Base-by-base conservation (phyloP, 2,113 vertebrate genomes). In the Cyprinodon tularosa region DNA sequence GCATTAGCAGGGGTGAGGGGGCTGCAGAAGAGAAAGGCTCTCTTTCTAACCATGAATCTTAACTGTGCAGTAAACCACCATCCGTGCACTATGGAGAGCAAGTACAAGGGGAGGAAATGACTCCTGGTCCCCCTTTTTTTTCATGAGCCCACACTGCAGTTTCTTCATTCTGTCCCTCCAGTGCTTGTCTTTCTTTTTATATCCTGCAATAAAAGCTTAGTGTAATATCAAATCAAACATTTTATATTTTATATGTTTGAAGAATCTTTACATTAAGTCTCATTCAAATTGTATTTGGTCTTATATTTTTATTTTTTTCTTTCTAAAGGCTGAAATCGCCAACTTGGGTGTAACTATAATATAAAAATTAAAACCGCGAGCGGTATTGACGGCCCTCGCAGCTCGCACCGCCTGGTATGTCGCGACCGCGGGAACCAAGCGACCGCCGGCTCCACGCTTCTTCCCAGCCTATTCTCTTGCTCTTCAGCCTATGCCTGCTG, bases 1-100 rank as follows among this genome's bases (percentile, higher is more conserved):
- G 91, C 90, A 92, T 94, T 93, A 93, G 90, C 29, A 50, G 74
- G 77, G 85, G 85, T 78, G 87, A 80, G 76, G 83, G 78, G 84
- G 85, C 87, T 82, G 77, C 83, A 77, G 87, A 76, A 83, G 92
- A 93, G 90, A 91, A 92, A 91, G 91, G 86, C 79, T 40, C 74
- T 90, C 91, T 94, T 93, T 93, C 90, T 88, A 68, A 80, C 86
- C 81, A 62, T 72, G 69, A 86, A 79, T 47, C 71, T 69, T 60
- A 71, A 75, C 87, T 78, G 72, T 65, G 82, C 85, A 86, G 82
- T 74, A 68, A 76, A 84, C 74, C 81, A 88, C 77, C 20, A 70
- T 69, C 81, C 80, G 77, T 72, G 88, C 85, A 88, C 86, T 84
- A 89, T 84, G 40, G 81, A 87, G 88, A 84, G 88, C 85, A 77